A percentile compares a stretch with the other conserved stretches of the same genome.
Evolutionary conservation across 2,888 invertebrate species (phyloP).

Genomic region (Stomorhina lunata): DNA sequence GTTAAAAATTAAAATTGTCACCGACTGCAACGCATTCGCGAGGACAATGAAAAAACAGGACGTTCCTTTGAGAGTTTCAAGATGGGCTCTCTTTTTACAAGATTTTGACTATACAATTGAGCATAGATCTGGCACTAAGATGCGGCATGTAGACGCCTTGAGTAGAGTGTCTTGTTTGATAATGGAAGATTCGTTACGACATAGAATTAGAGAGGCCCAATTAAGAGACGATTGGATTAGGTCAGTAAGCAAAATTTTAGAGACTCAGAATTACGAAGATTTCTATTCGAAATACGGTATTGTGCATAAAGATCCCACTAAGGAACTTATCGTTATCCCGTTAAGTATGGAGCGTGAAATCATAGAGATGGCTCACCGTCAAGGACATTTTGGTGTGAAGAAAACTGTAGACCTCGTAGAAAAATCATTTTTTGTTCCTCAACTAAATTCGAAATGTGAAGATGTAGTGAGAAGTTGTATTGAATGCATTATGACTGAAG

Average conservation of each 20-base stretch:
- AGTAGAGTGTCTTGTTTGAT: no score
- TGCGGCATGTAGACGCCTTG: no score
- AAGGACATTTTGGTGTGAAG: no score
- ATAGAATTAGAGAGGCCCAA: no score
- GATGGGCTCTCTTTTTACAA: constrained; percentile 35
- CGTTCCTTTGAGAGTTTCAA: constrained; percentile 56
- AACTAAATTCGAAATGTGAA: constrained; percentile 13
- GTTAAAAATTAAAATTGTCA: constrained; percentile 58
- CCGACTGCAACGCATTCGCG: constrained; percentile 63
- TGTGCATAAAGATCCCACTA: neutral
- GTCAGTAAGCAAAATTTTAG: constrained; percentile 21
- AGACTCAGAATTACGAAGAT: no score
- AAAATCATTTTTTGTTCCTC: constrained; percentile 69
- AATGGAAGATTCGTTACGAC: no score
- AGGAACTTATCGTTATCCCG: neutral
- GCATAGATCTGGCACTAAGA: neutral
- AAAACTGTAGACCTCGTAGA: constrained; percentile 68
- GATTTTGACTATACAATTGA: neutral
- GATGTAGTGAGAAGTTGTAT: neutral
- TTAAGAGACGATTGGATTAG: constrained; percentile 53
- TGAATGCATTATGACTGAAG: no score
- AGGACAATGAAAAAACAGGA: constrained; percentile 63
- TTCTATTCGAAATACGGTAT: no score
- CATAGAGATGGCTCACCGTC: constrained; percentile 68
- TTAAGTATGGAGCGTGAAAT: constrained; percentile 72